A percentile compares a stretch with the other conserved stretches of the same genome.
These are phyloP conservation scores for Torymus texanus DNA, from an alignment of 2,888 invertebrate genomes.

Conservation along the genomic window DNA sequence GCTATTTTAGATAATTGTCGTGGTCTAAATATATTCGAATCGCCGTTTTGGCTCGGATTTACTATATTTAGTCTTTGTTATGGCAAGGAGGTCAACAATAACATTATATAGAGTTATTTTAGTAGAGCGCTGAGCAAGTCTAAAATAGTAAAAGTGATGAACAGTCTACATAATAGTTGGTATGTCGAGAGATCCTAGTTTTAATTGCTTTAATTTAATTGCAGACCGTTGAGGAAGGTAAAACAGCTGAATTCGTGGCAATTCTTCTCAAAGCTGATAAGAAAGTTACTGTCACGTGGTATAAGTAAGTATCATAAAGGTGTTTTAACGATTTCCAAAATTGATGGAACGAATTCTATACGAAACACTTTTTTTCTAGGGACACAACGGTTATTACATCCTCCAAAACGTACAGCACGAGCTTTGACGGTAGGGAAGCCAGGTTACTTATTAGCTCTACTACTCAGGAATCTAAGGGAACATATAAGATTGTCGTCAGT, in stretches of 20 bases:
- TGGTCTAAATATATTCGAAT: too few relatives aligned
- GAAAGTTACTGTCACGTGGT: slow-evolving; percentile 89
- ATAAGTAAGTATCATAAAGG: slow-evolving; percentile 80
- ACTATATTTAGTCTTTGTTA: not conserved
- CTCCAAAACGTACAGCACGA: slow-evolving; percentile 85
- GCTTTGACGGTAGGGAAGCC: slow-evolving; percentile 89
- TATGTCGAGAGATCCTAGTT: not conserved
- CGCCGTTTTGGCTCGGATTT: too few relatives aligned
- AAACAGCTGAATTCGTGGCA: slow-evolving; percentile 86
- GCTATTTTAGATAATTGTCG: slow-evolving; percentile 25
- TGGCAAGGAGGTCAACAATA: not conserved
- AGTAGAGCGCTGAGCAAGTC: too few relatives aligned
- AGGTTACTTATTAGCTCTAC: slow-evolving; percentile 87
- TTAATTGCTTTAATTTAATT: slow-evolving; percentile 61
- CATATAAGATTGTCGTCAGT: slow-evolving; percentile 89
- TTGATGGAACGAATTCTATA: not conserved
- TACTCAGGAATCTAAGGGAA: slow-evolving; percentile 84
- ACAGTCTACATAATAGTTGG: too few relatives aligned
- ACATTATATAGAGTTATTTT: not conserved
- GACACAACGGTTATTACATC: slow-evolving; percentile 84
- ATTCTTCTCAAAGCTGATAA: slow-evolving; percentile 86
- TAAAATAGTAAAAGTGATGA: not conserved
- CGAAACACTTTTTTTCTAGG: slow-evolving; percentile 63
- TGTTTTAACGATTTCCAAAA: not conserved
- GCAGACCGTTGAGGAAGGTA: slow-evolving; percentile 82